Evolutionary conservation across 2,113 vertebrate species (phyloP).

Genomic region (Diglossa brunneiventris): DNA sequence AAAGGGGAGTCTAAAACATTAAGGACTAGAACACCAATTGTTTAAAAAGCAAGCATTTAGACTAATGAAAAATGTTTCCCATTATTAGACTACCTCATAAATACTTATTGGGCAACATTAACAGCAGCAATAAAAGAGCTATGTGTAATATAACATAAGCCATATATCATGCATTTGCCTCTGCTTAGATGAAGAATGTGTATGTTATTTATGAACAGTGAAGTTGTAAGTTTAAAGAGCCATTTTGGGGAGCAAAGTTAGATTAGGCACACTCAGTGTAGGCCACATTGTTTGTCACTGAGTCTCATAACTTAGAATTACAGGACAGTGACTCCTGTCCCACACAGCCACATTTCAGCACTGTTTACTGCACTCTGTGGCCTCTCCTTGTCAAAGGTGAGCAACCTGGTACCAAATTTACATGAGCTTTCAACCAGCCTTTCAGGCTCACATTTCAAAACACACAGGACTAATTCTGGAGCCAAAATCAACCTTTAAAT

Average conservation of each 20-base stretch:
- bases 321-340: not conserved
- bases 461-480: conserved; percentile 75
- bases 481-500: conserved; percentile 70
- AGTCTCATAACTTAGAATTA: not conserved
- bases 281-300: not conserved
- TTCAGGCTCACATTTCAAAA: conserved; percentile 57
- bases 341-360: not conserved
- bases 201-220: conserved; percentile 33
- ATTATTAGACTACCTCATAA: not conserved
- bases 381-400: conserved; percentile 42
- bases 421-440: conserved; percentile 18
- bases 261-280: not conserved
- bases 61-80: not conserved
- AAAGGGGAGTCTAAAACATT: not conserved
- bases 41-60: not conserved
- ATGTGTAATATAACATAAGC: not conserved
- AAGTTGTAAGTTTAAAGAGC: conserved; percentile 23
- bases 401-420: conserved; percentile 37
- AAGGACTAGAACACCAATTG: not conserved
- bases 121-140: not conserved
- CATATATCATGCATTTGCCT: not conserved
- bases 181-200: not conserved
- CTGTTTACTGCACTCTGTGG: conserved; percentile 9
- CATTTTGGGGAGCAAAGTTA: not conserved
- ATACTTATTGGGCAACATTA: not conserved